Evolutionary conservation across 2,888 invertebrate species (phyloP).

Genomic region (Yponomeuta cagnagella): DNA sequence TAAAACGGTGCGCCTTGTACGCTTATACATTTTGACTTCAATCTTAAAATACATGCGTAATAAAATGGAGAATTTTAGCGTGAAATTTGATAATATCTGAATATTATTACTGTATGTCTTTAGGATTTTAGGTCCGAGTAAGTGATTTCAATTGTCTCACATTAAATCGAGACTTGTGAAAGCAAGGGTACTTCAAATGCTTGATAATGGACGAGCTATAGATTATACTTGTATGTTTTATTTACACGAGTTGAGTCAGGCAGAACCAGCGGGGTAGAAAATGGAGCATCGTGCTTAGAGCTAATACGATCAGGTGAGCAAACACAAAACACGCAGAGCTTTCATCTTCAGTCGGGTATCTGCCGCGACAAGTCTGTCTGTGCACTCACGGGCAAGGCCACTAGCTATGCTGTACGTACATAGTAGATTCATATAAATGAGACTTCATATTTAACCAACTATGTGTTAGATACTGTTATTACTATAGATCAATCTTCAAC

Average conservation of each 20-base stretch:
- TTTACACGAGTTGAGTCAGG: conserved; percentile 63
- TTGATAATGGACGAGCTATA: neutral
- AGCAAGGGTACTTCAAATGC: neutral
- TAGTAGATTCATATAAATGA: neutral
- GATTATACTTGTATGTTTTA: conserved; percentile 27
- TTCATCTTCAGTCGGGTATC: conserved; percentile 71
- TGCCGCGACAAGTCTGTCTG: conserved; percentile 26
- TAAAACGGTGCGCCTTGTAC: neutral
- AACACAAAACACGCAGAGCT: conserved; percentile 61
- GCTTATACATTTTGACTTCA: neutral
- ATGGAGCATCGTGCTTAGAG: conserved; percentile 65
- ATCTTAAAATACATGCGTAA: neutral
- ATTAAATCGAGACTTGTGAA: neutral
- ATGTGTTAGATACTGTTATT: too few species aligned
- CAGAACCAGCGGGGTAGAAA: conserved; percentile 61
- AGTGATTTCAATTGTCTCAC: neutral
- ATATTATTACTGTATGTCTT: neutral
- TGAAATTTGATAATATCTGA: neutral
- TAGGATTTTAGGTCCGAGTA: neutral
- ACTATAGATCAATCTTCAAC: too few species aligned
- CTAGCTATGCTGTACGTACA: neutral
- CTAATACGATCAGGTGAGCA: conserved; percentile 73
- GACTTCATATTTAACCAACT: neutral
- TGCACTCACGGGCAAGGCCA: conserved; percentile 23
- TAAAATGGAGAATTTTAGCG: neutral